Evolutionary conservation across 2,113 vertebrate genomes (phyloP), one percentile per base, ranked within the genome.

Genomic region (Damaliscus lunatus): DNA sequence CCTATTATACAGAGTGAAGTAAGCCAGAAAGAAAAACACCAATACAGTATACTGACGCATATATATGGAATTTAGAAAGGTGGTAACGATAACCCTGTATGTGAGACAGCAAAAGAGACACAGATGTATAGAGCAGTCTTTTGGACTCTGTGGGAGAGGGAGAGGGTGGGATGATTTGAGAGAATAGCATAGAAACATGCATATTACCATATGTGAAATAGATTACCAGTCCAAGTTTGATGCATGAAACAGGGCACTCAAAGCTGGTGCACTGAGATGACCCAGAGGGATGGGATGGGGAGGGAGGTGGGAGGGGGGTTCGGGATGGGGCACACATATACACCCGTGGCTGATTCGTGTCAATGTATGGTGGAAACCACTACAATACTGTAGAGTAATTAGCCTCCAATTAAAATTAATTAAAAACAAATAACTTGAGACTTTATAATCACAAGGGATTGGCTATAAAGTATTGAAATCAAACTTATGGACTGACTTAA

Each of bases 251-350:
- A n/a, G 64, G 4, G n/a, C n/a, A 5, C 17, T 36, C 64, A 71
- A 6, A 36, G n/a, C n/a, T 1, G 2, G n/a, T 11, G 4, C 0
- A 1, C 17, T 71, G n/a, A 19, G 64, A 71, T 11, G 9, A 71
- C n/a, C n/a, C 64, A 11, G 64, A 71, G 1, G n/a, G n/a, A 21
- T 36, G 64, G n/a, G n/a, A 6, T 36, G 19, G 64, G 64, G 19
- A 71, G n/a, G 64, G 17, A 9, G 17, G 4, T 10, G 64, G 64
- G 9, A 3, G n/a, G 9, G 60, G 64, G n/a, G 19, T 36, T 71
- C 9, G 0, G 64, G n/a, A 71, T 6, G 17, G 17, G 17, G 17
- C 2, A 36, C n/a, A 40, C 67, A 23, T 23, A 19, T 40, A 23
- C n/a, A 36, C n/a, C 4, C 19, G 0, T 12, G n/a, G n/a, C 64